These are phyloP conservation scores for Drosophila suzukii DNA, from an alignment of 1,140 invertebrate species.

Conservation along the genomic window DNA sequence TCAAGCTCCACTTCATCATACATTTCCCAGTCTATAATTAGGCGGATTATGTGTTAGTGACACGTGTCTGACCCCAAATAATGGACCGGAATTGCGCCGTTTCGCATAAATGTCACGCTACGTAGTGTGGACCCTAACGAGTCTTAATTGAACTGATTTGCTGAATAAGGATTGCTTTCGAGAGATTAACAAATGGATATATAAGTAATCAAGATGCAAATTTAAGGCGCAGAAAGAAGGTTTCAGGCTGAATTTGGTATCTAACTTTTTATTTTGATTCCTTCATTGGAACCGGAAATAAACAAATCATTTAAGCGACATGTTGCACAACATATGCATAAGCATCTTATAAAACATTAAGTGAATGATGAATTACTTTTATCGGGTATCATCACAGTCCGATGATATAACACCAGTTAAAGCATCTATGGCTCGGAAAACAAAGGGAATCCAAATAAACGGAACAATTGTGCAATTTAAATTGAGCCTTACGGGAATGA, in stretches of 20 bases:
- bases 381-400: background rate
- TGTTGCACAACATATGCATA: background rate
- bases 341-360: constrained; percentile 18
- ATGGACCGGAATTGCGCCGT: constrained; percentile 55
- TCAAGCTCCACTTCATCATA: constrained; percentile 9
- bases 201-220: constrained; percentile 15
- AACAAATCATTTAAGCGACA: too few species aligned
- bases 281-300: background rate
- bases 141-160: constrained; percentile 71
- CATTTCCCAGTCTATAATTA: constrained; percentile 9
- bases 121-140: constrained; percentile 39
- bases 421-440: constrained; percentile 14
- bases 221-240: constrained; percentile 6
- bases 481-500: constrained; percentile 35
- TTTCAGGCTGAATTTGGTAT: background rate
- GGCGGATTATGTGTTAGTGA: constrained; percentile 24
- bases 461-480: constrained; percentile 66
- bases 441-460: constrained; percentile 53
- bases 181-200: constrained; percentile 35
- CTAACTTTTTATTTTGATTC: background rate
- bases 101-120: constrained; percentile 14
- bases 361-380: constrained; percentile 17
- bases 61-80: constrained; percentile 35
- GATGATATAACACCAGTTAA: constrained; percentile 38
- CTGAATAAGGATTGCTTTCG: constrained; percentile 50